Percentiles rank a stretch among this genome's conserved stretches.
phyloP scores from a whole-genome alignment of 1,140 invertebrate species.

The Holcopasites calliopsidis region DNA sequence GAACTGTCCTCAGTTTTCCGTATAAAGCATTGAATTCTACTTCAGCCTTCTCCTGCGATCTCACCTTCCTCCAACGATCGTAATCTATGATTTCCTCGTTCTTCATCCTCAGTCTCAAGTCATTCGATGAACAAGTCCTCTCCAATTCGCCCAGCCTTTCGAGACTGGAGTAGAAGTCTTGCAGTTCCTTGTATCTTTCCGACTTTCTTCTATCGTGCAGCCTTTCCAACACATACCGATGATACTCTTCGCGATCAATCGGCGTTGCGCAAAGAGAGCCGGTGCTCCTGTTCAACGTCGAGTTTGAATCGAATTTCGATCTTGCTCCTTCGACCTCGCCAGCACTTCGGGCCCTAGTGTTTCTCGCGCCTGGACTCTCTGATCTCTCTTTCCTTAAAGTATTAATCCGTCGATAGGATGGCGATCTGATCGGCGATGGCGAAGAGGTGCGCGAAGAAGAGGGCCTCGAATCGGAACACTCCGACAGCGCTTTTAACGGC shows the following conservation, averaged over 20 bases:
- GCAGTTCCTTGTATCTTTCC: slow-evolving; percentile 90
- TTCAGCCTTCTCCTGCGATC: slow-evolving; percentile 89
- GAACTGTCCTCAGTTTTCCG: slow-evolving; percentile 87
- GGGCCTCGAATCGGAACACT: slow-evolving; percentile 51
- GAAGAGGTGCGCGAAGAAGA: slow-evolving; percentile 77
- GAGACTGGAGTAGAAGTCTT: slow-evolving; percentile 91
- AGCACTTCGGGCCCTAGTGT: slow-evolving; percentile 83
- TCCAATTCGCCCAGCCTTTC: slow-evolving; percentile 92
- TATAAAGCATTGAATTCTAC: slow-evolving; percentile 90
- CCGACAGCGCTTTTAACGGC: slow-evolving; percentile 68
- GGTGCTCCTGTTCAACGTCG: slow-evolving; percentile 74
- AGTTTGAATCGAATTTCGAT: slow-evolving; percentile 70
- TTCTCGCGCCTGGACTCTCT: slow-evolving; percentile 62
- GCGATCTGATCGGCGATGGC: slow-evolving; percentile 82
- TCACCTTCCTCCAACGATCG: slow-evolving; percentile 90
- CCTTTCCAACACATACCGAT: slow-evolving; percentile 86
- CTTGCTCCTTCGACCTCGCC: slow-evolving; percentile 79
- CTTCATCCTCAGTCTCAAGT: slow-evolving; percentile 85
- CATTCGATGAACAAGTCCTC: slow-evolving; percentile 85
- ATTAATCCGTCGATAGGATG: slow-evolving; percentile 83
- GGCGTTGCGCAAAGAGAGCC: slow-evolving; percentile 76
- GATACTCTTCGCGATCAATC: slow-evolving; percentile 82
- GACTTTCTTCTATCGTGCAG: slow-evolving; percentile 87
- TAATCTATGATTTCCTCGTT: slow-evolving; percentile 91
- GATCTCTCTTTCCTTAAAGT: slow-evolving; percentile 71